A percentile compares a stretch with the other conserved stretches of the same genome.
Evolutionary conservation across 2,888 invertebrate genomes (phyloP).

Genomic region (Athalia circularis): DNA sequence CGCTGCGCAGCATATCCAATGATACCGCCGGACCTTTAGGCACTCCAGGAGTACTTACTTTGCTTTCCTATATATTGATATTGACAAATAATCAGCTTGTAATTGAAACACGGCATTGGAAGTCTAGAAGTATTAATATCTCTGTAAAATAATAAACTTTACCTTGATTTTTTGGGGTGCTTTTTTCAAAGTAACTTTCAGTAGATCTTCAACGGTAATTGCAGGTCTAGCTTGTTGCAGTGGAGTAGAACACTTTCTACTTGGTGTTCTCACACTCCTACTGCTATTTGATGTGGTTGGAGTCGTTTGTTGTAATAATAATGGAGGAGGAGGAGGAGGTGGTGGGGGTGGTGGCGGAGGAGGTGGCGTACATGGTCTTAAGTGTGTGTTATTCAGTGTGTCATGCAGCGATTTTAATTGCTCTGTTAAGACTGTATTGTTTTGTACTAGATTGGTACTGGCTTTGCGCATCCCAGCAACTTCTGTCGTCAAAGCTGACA

Average conservation of each 20-base stretch:
- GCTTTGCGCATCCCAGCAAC: slow-evolving; percentile 55
- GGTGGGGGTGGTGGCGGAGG: slow-evolving; percentile 54
- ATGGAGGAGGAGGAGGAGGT: slow-evolving; percentile 53
- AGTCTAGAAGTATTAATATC: neutral
- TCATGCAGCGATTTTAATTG: slow-evolving; percentile 59
- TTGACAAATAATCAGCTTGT: neutral
- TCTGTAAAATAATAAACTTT: slow-evolving; percentile 28
- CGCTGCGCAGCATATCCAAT: slow-evolving; percentile 69
- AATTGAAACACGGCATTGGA: neutral
- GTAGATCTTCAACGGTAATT: slow-evolving; percentile 71
- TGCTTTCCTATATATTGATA: slow-evolving; percentile 58
- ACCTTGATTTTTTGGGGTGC: slow-evolving; percentile 64
- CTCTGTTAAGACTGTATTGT: slow-evolving; percentile 55
- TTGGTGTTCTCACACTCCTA: slow-evolving; percentile 55
- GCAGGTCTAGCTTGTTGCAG: slow-evolving; percentile 58
- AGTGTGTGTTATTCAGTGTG: slow-evolving; percentile 52
- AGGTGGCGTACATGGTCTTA: slow-evolving; percentile 25
- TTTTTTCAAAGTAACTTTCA: slow-evolving; percentile 70
- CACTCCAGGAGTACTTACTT: slow-evolving; percentile 55
- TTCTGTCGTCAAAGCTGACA: slow-evolving; percentile 57
- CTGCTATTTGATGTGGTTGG: slow-evolving; percentile 57
- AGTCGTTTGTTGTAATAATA: slow-evolving; percentile 47
- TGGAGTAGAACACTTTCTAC: slow-evolving; percentile 63
- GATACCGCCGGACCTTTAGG: slow-evolving; percentile 66
- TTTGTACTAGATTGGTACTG: slow-evolving; percentile 56